A percentile compares a stretch with the other conserved stretches of the same genome.
Evolutionary conservation across 1,140 invertebrate genomes (phyloP).

Genomic region (Mylabris phalerata): DNA sequence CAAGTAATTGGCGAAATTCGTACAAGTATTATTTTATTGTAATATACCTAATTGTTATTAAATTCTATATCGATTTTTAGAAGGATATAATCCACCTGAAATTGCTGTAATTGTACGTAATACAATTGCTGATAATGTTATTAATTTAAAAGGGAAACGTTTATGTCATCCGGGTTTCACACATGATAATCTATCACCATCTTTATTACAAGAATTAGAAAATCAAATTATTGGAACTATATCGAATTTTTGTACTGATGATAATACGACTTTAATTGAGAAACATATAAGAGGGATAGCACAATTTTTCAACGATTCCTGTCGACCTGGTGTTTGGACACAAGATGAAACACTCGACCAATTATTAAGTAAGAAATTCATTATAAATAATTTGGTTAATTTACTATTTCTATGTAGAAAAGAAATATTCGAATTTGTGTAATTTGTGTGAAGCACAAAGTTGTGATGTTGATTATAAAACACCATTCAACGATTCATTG

Average conservation of each 20-base stretch:
- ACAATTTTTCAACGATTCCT: slow-evolving; percentile 53
- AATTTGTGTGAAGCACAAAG: slow-evolving; percentile 41
- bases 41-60: slow-evolving; percentile 3
- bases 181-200: slow-evolving; percentile 49
- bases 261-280: slow-evolving; percentile 45
- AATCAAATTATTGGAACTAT: slow-evolving; percentile 36
- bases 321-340: slow-evolving; percentile 61
- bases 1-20: slow-evolving; percentile 20
- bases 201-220: slow-evolving; percentile 54
- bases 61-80: slow-evolving; percentile 18
- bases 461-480: slow-evolving; percentile 12
- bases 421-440: slow-evolving; percentile 46
- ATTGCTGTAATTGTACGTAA: slow-evolving; percentile 50
- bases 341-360: slow-evolving; percentile 46
- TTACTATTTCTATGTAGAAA: slow-evolving; percentile 40
- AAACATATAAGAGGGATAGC: slow-evolving; percentile 48
- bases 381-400: not conserved
- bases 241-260: slow-evolving; percentile 19
- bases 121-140: slow-evolving; percentile 39
- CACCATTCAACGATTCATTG: slow-evolving; percentile 40
- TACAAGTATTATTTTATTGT: slow-evolving; percentile 6
- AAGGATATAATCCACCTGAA: slow-evolving; percentile 51
- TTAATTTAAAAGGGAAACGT: slow-evolving; percentile 44
- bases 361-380: slow-evolving; percentile 47
- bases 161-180: slow-evolving; percentile 58